phyloP scores from a whole-genome alignment of 2,888 invertebrate species.

The Ochropacha duplaris region DNA sequence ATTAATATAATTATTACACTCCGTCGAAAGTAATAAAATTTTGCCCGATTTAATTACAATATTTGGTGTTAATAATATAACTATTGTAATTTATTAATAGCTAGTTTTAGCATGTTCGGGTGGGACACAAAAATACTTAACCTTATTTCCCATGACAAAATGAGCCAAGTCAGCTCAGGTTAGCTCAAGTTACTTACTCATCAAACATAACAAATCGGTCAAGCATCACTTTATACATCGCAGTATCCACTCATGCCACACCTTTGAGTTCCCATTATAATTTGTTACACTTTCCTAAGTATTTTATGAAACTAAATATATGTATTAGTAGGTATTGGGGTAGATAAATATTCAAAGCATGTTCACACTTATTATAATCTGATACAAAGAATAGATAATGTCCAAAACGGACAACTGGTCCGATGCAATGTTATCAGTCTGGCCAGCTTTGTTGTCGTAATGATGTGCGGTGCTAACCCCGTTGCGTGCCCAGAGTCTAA shows the following conservation, averaged over 20 bases:
- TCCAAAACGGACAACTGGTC: constrained; percentile 40
- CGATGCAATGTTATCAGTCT: constrained; percentile 47
- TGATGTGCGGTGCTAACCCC: constrained; percentile 50
- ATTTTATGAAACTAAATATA: neutral
- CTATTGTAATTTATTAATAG: neutral
- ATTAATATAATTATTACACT: too few relatives aligned
- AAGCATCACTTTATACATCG: neutral
- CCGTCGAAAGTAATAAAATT: too few relatives aligned
- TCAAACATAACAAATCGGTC: neutral
- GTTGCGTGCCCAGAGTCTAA: constrained; percentile 71
- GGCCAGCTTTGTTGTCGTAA: constrained; percentile 57
- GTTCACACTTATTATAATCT: constrained; percentile 9
- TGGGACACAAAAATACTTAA: neutral
- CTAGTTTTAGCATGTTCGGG: neutral
- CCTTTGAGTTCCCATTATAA: neutral
- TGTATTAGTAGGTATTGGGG: neutral
- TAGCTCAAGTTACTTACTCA: neutral
- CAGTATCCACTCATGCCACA: neutral
- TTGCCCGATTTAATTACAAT: neutral
- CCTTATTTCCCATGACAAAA: neutral
- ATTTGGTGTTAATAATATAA: neutral
- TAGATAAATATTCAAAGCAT: neutral
- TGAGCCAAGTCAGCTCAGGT: neutral
- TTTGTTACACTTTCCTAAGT: neutral
- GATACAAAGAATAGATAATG: constrained; percentile 28